Evolutionary conservation across 1,140 invertebrate genomes (phyloP), one percentile per base, ranked within the genome.

Genomic region (Hormaphis cornu): DNA sequence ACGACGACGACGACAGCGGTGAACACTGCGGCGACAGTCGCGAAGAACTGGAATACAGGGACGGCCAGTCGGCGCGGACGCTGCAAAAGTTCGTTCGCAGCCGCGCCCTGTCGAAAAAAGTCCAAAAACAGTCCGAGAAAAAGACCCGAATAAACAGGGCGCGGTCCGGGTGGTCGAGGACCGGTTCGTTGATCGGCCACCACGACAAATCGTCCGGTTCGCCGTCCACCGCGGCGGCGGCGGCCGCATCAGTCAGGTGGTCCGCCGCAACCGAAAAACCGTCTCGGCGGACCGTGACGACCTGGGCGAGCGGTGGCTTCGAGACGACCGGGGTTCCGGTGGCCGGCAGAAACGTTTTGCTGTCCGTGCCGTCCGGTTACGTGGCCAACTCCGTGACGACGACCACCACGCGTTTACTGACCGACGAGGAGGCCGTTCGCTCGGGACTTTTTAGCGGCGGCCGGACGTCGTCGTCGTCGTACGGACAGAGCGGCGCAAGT

Each of bases 31-130:
- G 33, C 7, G 61, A 48, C 3, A 66, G 61, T 50, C 2, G 18
- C 24, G 61, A 66, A 33, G 61, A 66, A 4, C 12, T 66, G 6
- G 14, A 66, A 1, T 30, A 20, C 28, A 66, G 61, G n/a, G 61
- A 66, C 33, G 8, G 10, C 0, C 28, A 35, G 10, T 66, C 61
- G 14, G 24, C 18, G 14, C 28, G 9, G 1, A 48, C 28, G 26
- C 16, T 48, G 20, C 9, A 50, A 33, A 22, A 1, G 9, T 46
- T 22, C 7, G 28, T 48, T 4, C 26, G 50, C 0, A 48, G 61
- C 10, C 61, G 61, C 12, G 7, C 28, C 8, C 54, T 58, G 33
- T 22, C 44, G 0, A 66, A 48, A 30, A 66, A 66, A 50, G 22
- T 66, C 0, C 20, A 66, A 1, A 48, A 48, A 22, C 22, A 18